phyloP scores from a whole-genome alignment of 2,797 vertebrate genomes.

The Euphonia xanthogaster region DNA sequence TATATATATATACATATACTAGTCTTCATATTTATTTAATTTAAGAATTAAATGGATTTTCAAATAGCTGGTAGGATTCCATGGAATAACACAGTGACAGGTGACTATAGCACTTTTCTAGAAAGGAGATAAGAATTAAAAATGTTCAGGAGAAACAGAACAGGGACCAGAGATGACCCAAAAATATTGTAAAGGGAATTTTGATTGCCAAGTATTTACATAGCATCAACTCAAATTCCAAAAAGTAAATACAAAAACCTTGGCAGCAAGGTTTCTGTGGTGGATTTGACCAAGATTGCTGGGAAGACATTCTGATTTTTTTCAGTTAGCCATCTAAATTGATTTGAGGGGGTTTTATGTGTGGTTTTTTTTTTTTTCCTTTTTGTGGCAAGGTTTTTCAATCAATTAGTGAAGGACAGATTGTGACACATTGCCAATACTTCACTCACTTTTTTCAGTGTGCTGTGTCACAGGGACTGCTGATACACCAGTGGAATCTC shows the following conservation, averaged over 20 bases:
- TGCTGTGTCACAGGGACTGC: not conserved
- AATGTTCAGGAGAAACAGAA: not conserved
- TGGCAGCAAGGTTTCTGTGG: not conserved
- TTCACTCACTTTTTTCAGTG: not conserved
- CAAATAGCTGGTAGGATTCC: not conserved
- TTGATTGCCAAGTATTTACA: not conserved
- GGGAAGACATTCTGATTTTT: not conserved
- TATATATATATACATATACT: not conserved
- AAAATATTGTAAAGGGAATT: not conserved
- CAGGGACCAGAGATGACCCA: not conserved
- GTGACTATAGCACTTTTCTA: not conserved
- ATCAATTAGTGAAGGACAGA: not conserved
- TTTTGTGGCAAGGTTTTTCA: not conserved
- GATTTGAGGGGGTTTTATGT: not conserved
- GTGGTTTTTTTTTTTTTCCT: not conserved
- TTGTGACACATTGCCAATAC: not conserved
- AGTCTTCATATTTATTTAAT: not conserved
- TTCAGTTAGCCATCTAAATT: not conserved
- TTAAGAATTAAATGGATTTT: slow-evolving; percentile 6
- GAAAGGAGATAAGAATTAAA: not conserved
- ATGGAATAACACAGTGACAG: not conserved
- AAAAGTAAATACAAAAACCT: not conserved
- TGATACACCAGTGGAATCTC: not conserved
- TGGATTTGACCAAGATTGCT: not conserved
- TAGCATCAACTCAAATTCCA: not conserved